Conservation (phyloP, 2,888 invertebrate genomes). For the Lithodes maja region DNA sequence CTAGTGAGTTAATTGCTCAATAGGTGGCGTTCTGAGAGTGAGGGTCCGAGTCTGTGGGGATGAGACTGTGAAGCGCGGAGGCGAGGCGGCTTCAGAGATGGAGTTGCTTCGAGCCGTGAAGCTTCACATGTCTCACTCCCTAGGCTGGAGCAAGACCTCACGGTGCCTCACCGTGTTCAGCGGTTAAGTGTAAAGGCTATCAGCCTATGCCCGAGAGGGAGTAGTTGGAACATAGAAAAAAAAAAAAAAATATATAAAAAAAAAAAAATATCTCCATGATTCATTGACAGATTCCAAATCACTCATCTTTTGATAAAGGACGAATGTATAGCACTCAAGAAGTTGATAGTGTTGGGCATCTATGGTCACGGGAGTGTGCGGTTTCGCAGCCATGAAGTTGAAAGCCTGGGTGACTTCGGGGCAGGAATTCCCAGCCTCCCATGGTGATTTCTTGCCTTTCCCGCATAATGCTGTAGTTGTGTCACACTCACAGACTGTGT, state of each 20-base stretch:
- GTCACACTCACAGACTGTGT: background rate
- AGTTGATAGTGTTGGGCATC: slow-evolving; percentile 18
- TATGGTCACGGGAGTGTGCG: background rate
- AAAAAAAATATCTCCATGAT: background rate
- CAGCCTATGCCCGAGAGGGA: no score
- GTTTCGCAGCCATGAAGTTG: slow-evolving; percentile 11
- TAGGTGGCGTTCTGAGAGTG: no score
- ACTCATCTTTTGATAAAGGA: background rate
- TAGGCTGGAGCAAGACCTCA: no score
- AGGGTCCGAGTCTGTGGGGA: no score
- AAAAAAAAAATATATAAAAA: background rate
- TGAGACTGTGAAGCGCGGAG: background rate
- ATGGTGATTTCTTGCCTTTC: background rate
- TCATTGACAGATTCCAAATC: slow-evolving; percentile 6
- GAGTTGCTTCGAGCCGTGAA: no score
- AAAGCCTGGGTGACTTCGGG: slow-evolving; percentile 29
- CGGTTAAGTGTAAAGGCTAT: no score
- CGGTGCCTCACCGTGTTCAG: no score
- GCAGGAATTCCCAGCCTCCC: slow-evolving; percentile 1
- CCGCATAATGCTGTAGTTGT: background rate
- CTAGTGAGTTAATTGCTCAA: no score
- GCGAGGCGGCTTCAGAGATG: no score
- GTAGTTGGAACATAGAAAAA: no score
- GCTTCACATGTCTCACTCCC: no score
- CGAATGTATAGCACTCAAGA: background rate